Evolutionary conservation across 2,797 vertebrate genomes (phyloP), one percentile per base, ranked within the genome.

Genomic region (Hybognathus amarus): DNA sequence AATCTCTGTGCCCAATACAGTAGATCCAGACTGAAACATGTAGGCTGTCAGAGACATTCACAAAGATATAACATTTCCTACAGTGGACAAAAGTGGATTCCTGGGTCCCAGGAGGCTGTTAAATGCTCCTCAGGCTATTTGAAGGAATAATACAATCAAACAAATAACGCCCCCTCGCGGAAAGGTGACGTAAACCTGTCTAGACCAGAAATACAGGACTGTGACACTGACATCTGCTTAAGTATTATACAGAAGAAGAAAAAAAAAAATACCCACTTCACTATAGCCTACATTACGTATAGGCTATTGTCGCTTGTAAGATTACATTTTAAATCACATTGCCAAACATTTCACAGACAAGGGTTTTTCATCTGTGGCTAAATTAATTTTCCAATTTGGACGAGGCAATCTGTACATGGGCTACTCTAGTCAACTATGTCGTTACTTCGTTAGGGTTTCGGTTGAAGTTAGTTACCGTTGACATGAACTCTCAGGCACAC

Each of bases 401-500:
- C 30, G 3, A 64, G 36, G 40, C n/a, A 42, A 8, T 36, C 30
- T 38, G 4, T 18, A 15, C 10, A 42, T 11, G 33, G 24, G 59
- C 24, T 47, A 12, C 17, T 22, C 22, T 59, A 5, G 36, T 12
- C 27, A 61, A 70, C n/a, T n/a, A 42, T 20, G 5, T 81, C 9
- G 61, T 42, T 52, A 20, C 33, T 42, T 63, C 4, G 36, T 50
- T 42, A 40, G 27, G 22, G 82, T 83, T 78, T 83, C 82, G 82
- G 67, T 78, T 77, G 71, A 69, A 70, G 52, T 68, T 54, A 50
- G 74, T 77, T 56, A 68, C 71, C 76, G 67, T 79, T 68, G 54
- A 13, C n/a, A 40, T 13, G 22, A n/a, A 61, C 54, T 61, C 2
- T 27, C 64, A 76, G 88, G 7, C 88, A 83, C 88, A 86, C 88